Evolutionary conservation across 2,797 vertebrate species (phyloP), one percentile per base, ranked within the genome.

Genomic region (Danionella dracula): DNA sequence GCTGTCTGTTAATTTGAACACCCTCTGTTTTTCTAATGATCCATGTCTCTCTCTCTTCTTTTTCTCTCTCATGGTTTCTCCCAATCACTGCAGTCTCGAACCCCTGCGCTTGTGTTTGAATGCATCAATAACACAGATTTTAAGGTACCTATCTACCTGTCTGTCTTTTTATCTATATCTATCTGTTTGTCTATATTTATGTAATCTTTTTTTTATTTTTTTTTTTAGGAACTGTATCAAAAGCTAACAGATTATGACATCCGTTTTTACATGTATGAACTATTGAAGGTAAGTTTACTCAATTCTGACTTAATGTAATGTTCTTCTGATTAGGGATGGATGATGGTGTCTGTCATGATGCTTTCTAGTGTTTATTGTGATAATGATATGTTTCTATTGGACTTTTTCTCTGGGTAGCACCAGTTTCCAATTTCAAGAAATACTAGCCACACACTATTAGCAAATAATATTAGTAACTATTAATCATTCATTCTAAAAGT

Each of bases 61-160:
- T 55, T 8, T 23, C 4, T 35, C 29, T 49, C 5, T 29, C 0
- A 23, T 8, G 19, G 44, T 57, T 49, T 50, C 50, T 31, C 19
- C 20, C 81, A 83, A 75, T 93, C 79, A 92, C 78, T 90, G 65
- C 92, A 99, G 96, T 98, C 96, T 83, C 92, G 96, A 88, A 99
- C 96, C 61, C 96, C 96, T 73, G 96, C 96, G 76, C 92, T 99
- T 81, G 96, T 99, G 85, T 98, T 99, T 90, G 96, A 99, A 87
- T 96, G 93, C 91, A 97, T 99, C 90, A 98, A 98, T 90, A 99
- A 99, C 87, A 98, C 96, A 90, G 95, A 99, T 86, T 99, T 98
- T 91, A 99, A 99, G 95, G 96, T 99, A 90, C 41, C 12, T 57
- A 9, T 35, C 10, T 35, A 35, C 10, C 9, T 10, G 1, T 57